Percentiles rank a stretch among this genome's conserved stretches.
phyloP scores from a whole-genome alignment of 2,888 invertebrate species.

The Acanthosepion lycidas region DNA sequence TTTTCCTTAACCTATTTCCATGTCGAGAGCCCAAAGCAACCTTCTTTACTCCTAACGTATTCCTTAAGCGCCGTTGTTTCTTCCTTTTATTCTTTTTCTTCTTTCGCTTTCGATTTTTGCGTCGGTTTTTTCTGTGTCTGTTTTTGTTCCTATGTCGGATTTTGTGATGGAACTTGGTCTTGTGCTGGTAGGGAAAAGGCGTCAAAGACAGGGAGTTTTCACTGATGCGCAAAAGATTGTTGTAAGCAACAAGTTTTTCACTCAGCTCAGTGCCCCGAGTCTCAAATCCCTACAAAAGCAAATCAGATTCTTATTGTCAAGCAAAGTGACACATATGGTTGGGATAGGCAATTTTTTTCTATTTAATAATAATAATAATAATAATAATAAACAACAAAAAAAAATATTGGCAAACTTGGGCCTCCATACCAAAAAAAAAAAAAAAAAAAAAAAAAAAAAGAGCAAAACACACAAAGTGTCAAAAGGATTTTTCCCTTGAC shows the following conservation, averaged over 20 bases:
- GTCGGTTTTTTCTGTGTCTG: not conserved
- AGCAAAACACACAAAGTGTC: too few relatives aligned
- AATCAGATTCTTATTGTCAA: not conserved
- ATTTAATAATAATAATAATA: too few relatives aligned
- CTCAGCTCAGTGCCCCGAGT: constrained; percentile 90
- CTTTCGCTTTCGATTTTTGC: constrained; percentile 42
- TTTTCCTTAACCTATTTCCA: constrained; percentile 1
- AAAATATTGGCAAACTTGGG: too few relatives aligned
- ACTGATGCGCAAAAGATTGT: constrained; percentile 82
- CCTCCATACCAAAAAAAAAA: too few relatives aligned
- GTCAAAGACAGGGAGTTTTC: constrained; percentile 55
- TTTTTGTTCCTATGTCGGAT: constrained; percentile 34
- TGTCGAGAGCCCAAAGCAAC: not conserved
- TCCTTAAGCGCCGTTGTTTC: constrained; percentile 45
- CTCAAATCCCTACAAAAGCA: constrained; percentile 85
- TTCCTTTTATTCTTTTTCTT: constrained; percentile 49
- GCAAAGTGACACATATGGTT: too few relatives aligned
- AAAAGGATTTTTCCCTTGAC: too few relatives aligned
- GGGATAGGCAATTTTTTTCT: too few relatives aligned
- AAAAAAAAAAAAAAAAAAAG: too few relatives aligned
- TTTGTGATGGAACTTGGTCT: constrained; percentile 15
- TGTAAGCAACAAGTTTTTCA: constrained; percentile 87
- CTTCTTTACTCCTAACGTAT: not conserved
- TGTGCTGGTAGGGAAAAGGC: constrained; percentile 51
- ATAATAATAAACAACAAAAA: too few relatives aligned